Evolutionary conservation across 1,140 invertebrate genomes (phyloP).

Genomic region (Sycophila sp.): DNA sequence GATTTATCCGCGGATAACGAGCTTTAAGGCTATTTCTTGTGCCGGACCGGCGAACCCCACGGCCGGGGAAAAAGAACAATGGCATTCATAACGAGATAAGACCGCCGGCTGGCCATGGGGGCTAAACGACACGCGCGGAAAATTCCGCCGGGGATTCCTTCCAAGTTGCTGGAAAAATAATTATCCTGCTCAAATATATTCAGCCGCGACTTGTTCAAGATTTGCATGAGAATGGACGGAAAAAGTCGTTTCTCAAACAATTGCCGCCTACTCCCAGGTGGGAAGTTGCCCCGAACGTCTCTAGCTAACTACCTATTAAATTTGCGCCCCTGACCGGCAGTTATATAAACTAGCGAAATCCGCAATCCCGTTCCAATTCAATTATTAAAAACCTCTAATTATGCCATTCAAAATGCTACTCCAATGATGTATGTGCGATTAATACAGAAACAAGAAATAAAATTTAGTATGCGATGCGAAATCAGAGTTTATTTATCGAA

Average conservation of each 20-base stretch:
- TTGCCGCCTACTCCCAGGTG: too few relatives aligned
- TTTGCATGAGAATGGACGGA: constrained; percentile 64
- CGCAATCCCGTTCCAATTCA: too few relatives aligned
- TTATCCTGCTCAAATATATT: constrained; percentile 61
- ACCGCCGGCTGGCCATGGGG: constrained; percentile 25
- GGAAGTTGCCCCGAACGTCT: too few relatives aligned
- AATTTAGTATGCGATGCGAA: too few relatives aligned
- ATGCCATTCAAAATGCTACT: too few relatives aligned
- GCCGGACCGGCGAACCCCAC: not conserved
- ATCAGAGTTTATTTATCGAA: not conserved
- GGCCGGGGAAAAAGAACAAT: constrained; percentile 48
- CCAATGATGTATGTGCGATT: too few relatives aligned
- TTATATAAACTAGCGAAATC: too few relatives aligned
- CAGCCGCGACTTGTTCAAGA: constrained; percentile 55
- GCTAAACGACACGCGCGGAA: constrained; percentile 16
- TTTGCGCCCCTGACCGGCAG: too few relatives aligned
- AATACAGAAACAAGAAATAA: too few relatives aligned
- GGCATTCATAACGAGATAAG: constrained; percentile 48
- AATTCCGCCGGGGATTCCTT: constrained; percentile 25
- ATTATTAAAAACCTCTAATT: too few relatives aligned
- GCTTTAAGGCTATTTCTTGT: constrained; percentile 1
- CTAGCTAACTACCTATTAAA: too few relatives aligned
- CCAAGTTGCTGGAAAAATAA: constrained; percentile 53
- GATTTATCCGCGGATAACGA: constrained; percentile 16
- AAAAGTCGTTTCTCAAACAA: constrained; percentile 62